Percentiles rank a stretch among this genome's conserved stretches.
These are phyloP conservation scores for Protaetia brevitarsis DNA, from an alignment of 1,140 invertebrate species.

Conservation along the genomic window DNA sequence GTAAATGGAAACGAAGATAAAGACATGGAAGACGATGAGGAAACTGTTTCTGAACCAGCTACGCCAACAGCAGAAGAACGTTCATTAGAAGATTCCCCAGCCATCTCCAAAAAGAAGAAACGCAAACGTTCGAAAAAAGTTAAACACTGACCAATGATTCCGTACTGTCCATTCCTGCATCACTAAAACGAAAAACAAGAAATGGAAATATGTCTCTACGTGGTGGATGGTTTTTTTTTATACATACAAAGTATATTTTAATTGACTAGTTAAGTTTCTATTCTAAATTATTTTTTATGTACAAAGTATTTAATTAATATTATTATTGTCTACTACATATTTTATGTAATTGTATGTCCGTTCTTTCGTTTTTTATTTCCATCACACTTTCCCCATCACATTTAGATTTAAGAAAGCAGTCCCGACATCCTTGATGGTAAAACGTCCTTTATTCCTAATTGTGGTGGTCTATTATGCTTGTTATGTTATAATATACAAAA, in stretches of 20 bases:
- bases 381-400: constrained; percentile 9
- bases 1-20: constrained; percentile 35
- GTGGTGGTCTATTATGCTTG: constrained; percentile 10
- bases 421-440: neutral
- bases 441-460: neutral
- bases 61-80: constrained; percentile 43
- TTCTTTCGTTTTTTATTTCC: constrained; percentile 7
- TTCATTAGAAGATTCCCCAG: constrained; percentile 31
- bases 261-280: constrained; percentile 15
- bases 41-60: constrained; percentile 38
- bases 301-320: constrained; percentile 39
- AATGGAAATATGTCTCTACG: constrained; percentile 29
- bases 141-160: constrained; percentile 33
- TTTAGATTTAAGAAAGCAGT: neutral
- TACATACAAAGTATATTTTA: constrained; percentile 27
- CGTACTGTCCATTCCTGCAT: constrained; percentile 26
- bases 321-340: constrained; percentile 28
- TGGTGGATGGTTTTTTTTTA: constrained; percentile 38
- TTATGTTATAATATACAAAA: neutral
- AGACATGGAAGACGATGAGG: constrained; percentile 15
- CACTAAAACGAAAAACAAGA: neutral
- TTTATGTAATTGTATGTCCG: constrained; percentile 36
- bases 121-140: constrained; percentile 43
- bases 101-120: constrained; percentile 40
- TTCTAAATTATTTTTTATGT: constrained; percentile 38